Conservation (phyloP, 2,113 vertebrate species). For the Pitta sordida region DNA sequence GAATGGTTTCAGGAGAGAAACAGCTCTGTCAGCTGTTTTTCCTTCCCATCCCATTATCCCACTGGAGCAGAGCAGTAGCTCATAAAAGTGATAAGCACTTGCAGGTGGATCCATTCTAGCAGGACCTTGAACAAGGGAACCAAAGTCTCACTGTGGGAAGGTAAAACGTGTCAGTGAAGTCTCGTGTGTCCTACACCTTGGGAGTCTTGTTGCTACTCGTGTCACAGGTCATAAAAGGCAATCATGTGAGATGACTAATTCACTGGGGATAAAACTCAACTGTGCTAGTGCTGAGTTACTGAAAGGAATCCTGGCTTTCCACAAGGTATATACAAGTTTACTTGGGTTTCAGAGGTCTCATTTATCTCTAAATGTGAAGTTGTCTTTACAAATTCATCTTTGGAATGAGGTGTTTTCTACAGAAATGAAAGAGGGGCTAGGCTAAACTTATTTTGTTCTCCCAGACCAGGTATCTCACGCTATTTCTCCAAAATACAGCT, state of each 20-base stretch:
- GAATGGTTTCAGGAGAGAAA: neutral
- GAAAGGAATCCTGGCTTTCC: neutral
- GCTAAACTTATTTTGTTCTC: neutral
- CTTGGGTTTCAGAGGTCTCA: accelerated
- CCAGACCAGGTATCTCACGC: neutral
- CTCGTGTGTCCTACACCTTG: neutral
- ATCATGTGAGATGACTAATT: neutral
- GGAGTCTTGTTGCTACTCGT: neutral
- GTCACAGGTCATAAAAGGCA: neutral
- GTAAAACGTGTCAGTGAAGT: neutral
- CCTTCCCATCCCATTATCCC: neutral
- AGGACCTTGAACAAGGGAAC: neutral
- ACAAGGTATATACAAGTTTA: no score
- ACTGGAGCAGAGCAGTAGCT: neutral
- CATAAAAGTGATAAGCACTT: neutral
- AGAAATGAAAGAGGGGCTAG: neutral
- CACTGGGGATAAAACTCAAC: neutral
- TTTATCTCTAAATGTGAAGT: neutral
- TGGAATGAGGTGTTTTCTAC: neutral
- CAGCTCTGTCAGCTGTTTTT: neutral
- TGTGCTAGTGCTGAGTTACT: neutral
- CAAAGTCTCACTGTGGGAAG: neutral
- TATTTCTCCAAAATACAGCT: neutral
- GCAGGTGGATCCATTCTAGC: neutral
- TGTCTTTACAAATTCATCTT: neutral